Evolutionary conservation across 1,140 invertebrate genomes (phyloP).

Genomic region (Monomorium pharaonis): DNA sequence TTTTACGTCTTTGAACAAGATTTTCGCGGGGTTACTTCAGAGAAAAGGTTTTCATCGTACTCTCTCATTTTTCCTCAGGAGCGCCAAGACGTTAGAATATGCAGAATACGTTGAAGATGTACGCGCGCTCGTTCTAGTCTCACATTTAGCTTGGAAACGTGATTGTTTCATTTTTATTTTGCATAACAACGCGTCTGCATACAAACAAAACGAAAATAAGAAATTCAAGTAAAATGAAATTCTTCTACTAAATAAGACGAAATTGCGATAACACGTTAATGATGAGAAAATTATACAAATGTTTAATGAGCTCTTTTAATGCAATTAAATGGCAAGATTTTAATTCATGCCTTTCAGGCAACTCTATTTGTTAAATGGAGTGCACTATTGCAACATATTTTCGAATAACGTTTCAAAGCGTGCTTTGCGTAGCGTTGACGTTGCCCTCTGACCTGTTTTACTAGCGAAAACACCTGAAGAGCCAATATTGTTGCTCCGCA

Average conservation of each 20-base stretch:
- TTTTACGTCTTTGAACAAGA: constrained; percentile 36
- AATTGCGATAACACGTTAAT: not conserved
- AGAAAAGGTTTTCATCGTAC: constrained; percentile 8
- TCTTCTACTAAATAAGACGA: not conserved
- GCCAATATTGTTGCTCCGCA: constrained; percentile 41
- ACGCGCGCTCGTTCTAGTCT: not conserved
- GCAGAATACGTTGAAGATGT: not conserved
- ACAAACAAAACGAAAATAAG: not conserved
- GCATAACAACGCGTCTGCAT: not conserved
- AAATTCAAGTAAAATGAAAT: not conserved
- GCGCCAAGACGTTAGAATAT: constrained; percentile 1
- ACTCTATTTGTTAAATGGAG: constrained; percentile 34
- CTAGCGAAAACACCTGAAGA: constrained; percentile 42
- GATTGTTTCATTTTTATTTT: constrained; percentile 34
- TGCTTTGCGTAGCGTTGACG: constrained; percentile 19
- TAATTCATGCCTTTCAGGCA: not conserved
- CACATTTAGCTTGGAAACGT: constrained; percentile 21
- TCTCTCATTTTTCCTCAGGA: constrained; percentile 18
- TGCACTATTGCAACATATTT: constrained; percentile 24
- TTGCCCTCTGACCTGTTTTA: constrained; percentile 39
- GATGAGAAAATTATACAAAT: not conserved
- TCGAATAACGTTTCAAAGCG: constrained; percentile 32
- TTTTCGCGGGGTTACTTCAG: constrained; percentile 2
- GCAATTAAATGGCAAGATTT: not conserved
- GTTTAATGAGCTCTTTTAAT: not conserved